Percentiles rank a stretch among this genome's conserved stretches.
Conservation (phyloP, 2,113 vertebrate species). For the Chauna torquata region DNA sequence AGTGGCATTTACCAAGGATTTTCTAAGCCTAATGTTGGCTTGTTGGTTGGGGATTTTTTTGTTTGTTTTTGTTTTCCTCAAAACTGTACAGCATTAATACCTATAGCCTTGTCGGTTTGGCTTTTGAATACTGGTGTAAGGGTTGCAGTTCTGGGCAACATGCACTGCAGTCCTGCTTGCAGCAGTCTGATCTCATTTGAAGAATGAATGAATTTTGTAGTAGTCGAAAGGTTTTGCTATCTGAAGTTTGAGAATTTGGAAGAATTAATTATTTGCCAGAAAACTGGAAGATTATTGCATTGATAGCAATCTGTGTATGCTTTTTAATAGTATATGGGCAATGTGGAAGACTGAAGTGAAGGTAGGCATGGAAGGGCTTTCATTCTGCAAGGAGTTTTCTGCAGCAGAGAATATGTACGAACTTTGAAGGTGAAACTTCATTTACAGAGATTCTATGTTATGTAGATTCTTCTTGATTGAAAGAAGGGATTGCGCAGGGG, state of each 20-base stretch:
- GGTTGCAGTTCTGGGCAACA: not conserved
- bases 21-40: not conserved
- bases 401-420: not conserved
- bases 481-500: not conserved
- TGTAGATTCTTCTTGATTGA: not conserved
- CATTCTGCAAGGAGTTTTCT: not conserved
- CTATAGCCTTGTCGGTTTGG: not conserved
- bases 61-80: not conserved
- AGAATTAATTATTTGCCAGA: not conserved
- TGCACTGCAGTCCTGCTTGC: not conserved
- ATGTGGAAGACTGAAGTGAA: not conserved
- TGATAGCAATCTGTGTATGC: not conserved
- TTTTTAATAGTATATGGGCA: not conserved
- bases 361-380: not conserved
- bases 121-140: not conserved
- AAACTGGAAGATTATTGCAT: not conserved
- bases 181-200: not conserved
- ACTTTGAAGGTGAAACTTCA: not conserved
- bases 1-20: not conserved
- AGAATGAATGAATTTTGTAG: not conserved
- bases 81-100: not conserved
- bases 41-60: not conserved
- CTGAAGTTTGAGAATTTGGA: not conserved
- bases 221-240: not conserved
- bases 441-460: rapidly evolving